phyloP scores from a whole-genome alignment of 2,113 vertebrate species.

The Eidolon helvum region DNA sequence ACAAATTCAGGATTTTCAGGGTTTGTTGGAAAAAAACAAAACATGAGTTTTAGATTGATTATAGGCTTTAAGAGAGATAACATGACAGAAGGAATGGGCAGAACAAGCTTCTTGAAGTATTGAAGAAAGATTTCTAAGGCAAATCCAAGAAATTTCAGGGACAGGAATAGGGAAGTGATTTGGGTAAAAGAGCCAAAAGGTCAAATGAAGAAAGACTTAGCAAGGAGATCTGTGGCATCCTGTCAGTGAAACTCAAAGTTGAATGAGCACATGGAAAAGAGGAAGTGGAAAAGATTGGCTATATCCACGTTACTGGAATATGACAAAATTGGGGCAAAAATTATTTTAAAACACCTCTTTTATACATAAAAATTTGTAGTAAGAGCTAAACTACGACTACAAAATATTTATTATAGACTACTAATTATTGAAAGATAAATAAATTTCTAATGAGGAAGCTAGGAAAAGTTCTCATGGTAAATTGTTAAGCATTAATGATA shows the following conservation, averaged over 20 bases:
- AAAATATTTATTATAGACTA: background rate
- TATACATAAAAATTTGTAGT: background rate
- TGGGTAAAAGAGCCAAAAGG: background rate
- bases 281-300: background rate
- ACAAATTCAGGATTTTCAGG: background rate
- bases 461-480: background rate
- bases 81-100: background rate
- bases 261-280: background rate
- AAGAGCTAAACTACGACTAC: background rate
- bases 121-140: background rate
- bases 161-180: background rate
- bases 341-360: background rate
- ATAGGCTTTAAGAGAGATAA: background rate
- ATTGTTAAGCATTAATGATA: background rate
- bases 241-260: conserved; percentile 12
- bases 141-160: background rate
- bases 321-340: background rate
- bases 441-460: background rate
- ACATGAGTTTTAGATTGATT: background rate
- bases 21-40: background rate
- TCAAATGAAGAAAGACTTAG: background rate
- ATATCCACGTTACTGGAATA: background rate
- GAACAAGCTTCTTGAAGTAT: background rate
- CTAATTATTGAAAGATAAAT: background rate
- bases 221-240: background rate